These are phyloP conservation scores for Acridotheres tristis DNA, from an alignment of 2,797 vertebrate species.

Conservation along the genomic window DNA sequence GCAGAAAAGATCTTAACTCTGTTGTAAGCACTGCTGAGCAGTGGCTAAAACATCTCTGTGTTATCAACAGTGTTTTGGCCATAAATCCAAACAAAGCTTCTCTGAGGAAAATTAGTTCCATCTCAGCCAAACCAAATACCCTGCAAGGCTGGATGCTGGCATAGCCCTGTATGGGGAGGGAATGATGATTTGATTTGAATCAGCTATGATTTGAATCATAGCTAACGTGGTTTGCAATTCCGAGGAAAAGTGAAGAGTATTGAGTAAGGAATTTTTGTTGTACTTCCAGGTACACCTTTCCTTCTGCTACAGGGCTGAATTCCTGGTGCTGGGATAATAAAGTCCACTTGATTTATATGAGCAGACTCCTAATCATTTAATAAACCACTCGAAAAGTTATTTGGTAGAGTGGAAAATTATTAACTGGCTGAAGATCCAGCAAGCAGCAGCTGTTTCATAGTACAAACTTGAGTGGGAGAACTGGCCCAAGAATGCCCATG, in stretches of 20 bases:
- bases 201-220: neutral
- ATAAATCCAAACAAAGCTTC: neutral
- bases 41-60: neutral
- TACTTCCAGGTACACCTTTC: neutral
- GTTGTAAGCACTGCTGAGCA: neutral
- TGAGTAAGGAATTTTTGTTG: neutral
- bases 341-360: slow-evolving; percentile 24
- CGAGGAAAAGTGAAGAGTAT: neutral
- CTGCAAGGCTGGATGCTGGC: neutral
- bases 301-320: neutral
- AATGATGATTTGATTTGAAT: no score
- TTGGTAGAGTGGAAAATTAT: slow-evolving; percentile 30
- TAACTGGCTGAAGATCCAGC: slow-evolving; percentile 7
- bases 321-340: neutral
- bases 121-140: neutral
- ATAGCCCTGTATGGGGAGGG: neutral
- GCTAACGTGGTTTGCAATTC: neutral
- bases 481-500: neutral
- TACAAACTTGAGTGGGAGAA: neutral
- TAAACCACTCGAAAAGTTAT: neutral
- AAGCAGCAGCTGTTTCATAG: slow-evolving; percentile 15
- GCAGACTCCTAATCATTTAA: slow-evolving; percentile 23
- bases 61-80: neutral
- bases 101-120: neutral
- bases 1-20: neutral